phyloP scores from a whole-genome alignment of 2,113 vertebrate genomes.

The Cyprinodon variegatus region DNA sequence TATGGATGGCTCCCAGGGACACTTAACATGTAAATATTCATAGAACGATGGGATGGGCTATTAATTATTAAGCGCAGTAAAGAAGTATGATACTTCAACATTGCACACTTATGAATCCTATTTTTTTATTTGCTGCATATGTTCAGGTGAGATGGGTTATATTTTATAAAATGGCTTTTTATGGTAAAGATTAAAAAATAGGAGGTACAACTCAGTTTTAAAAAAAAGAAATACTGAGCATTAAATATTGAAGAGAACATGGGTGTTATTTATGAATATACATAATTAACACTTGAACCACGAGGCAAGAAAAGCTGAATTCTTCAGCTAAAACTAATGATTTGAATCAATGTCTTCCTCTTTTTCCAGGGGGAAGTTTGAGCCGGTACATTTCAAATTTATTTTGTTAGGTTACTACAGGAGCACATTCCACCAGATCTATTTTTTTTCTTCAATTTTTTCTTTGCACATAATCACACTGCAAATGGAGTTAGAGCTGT shows the following conservation, averaged over 20 bases:
- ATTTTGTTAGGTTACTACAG: conserved; percentile 40
- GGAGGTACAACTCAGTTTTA: background rate
- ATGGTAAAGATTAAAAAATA: conserved; percentile 21
- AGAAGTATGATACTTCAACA: conserved; percentile 73
- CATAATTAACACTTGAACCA: conserved; percentile 42
- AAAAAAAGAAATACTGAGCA: conserved; percentile 21
- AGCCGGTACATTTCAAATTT: conserved; percentile 62
- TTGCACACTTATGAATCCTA: conserved; percentile 65
- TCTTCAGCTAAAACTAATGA: background rate
- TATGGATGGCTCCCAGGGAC: conserved; percentile 74
- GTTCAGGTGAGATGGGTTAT: conserved; percentile 37
- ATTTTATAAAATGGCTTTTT: conserved; percentile 41
- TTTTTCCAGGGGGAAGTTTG: conserved; percentile 18
- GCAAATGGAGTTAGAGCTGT: conserved; percentile 63
- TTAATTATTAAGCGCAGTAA: conserved; percentile 80
- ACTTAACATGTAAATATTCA: conserved; percentile 83
- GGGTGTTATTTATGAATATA: conserved; percentile 12
- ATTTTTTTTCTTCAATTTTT: conserved; percentile 14
- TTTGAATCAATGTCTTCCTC: background rate
- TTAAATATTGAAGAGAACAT: conserved; percentile 14
- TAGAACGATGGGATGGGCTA: conserved; percentile 71
- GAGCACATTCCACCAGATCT: conserved; percentile 50
- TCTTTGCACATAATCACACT: conserved; percentile 65
- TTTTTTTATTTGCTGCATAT: conserved; percentile 62
- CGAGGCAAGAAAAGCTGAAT: conserved; percentile 9